Conservation (phyloP, 2,797 vertebrate species). For the Choloepus didactylus region DNA sequence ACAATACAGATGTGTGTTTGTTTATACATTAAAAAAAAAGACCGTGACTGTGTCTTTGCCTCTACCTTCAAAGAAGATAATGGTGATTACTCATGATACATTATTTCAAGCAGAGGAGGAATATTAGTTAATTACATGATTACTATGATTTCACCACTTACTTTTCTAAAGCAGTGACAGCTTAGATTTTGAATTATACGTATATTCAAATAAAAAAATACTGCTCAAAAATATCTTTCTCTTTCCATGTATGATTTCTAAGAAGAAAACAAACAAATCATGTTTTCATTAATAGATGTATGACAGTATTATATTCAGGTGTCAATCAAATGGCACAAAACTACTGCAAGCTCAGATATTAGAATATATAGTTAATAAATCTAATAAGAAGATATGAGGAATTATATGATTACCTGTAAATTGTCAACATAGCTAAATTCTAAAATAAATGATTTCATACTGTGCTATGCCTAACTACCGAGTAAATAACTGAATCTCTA, state of each 20-base stretch:
- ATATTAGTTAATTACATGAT: slow-evolving; percentile 64
- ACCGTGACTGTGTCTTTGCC: not conserved
- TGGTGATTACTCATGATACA: slow-evolving; percentile 19
- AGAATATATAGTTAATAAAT: slow-evolving; percentile 23
- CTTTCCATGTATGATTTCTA: not conserved
- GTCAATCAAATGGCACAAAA: slow-evolving; percentile 14
- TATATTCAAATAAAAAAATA: slow-evolving; percentile 69
- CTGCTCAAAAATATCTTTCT: not conserved
- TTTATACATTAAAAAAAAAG: not conserved
- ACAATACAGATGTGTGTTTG: not conserved
- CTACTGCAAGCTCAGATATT: not conserved
- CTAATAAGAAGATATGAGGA: slow-evolving; percentile 28
- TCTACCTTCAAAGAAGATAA: slow-evolving; percentile 52
- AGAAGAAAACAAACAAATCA: not conserved
- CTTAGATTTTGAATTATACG: slow-evolving; percentile 51
- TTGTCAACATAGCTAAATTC: slow-evolving; percentile 42
- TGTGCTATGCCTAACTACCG: slow-evolving; percentile 18
- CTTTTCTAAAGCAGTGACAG: slow-evolving; percentile 44
- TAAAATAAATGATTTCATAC: slow-evolving; percentile 63
- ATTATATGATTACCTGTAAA: slow-evolving; percentile 46
- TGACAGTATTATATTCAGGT: not conserved
- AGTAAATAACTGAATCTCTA: slow-evolving; percentile 56
- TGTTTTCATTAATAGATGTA: not conserved
- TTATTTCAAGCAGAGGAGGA: not conserved
- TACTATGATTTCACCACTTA: slow-evolving; percentile 37